These are phyloP conservation scores for Aporrectodea caliginosa DNA, from an alignment of 1,140 invertebrate species.

Conservation along the genomic window DNA sequence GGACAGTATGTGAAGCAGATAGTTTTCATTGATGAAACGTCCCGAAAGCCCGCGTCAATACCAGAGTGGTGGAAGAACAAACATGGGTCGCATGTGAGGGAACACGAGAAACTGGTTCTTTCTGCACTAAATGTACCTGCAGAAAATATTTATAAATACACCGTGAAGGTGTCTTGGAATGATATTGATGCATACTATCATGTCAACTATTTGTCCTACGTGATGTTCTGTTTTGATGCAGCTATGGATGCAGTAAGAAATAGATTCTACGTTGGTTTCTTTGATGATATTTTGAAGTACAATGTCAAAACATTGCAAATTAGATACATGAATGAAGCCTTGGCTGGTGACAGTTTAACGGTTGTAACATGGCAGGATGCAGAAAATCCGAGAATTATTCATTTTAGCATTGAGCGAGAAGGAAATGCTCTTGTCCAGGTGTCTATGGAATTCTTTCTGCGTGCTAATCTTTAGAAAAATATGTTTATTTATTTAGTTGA, in stretches of 20 bases:
- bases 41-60: slow-evolving; percentile 30
- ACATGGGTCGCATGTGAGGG: slow-evolving; percentile 14
- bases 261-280: slow-evolving; percentile 18
- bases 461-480: too few relatives aligned
- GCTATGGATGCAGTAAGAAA: slow-evolving; percentile 30
- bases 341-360: slow-evolving; percentile 26
- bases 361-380: slow-evolving; percentile 32
- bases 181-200: slow-evolving; percentile 35
- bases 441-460: neutral
- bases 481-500: too few relatives aligned
- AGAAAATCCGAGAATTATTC: slow-evolving; percentile 17
- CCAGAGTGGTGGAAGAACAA: slow-evolving; percentile 38
- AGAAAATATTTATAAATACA: neutral
- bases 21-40: slow-evolving; percentile 32
- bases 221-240: slow-evolving; percentile 33
- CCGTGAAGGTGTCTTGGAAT: slow-evolving; percentile 17
- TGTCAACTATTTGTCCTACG: slow-evolving; percentile 33
- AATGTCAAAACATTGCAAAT: slow-evolving; percentile 30
- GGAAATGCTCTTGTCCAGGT: slow-evolving; percentile 9
- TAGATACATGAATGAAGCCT: slow-evolving; percentile 27
- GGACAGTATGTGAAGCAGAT: too few relatives aligned
- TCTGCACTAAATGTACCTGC: slow-evolving; percentile 5
- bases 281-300: slow-evolving; percentile 14
- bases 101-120: slow-evolving; percentile 22
- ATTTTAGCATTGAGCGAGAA: slow-evolving; percentile 21